Evolutionary conservation across 2,113 vertebrate species (phyloP).

Genomic region (Nothobranchius furzeri): DNA sequence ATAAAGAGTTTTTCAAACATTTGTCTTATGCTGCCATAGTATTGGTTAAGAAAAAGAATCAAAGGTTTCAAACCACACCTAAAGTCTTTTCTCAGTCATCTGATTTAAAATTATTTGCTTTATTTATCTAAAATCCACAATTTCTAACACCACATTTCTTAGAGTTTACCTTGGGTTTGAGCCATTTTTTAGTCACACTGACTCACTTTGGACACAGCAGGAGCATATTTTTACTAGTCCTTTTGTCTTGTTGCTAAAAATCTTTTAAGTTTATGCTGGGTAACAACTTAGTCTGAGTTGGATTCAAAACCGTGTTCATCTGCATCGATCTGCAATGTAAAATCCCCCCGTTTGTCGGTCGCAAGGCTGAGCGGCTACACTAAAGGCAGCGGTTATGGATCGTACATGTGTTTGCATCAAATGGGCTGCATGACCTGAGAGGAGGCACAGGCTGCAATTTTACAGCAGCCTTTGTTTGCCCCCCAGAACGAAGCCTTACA

Average conservation of each 20-base stretch:
- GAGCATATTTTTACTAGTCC: too few species aligned
- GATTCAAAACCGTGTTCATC: slow-evolving; percentile 35
- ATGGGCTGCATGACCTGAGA: slow-evolving; percentile 48
- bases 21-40: not conserved
- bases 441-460: slow-evolving; percentile 80
- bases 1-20: too few species aligned
- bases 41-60: not conserved
- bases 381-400: slow-evolving; percentile 49
- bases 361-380: slow-evolving; percentile 16
- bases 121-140: too few species aligned
- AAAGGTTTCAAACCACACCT: too few species aligned
- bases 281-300: slow-evolving; percentile 8
- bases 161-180: not conserved
- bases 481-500: slow-evolving; percentile 82
- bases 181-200: not conserved
- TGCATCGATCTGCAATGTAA: slow-evolving; percentile 35
- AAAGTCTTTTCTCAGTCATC: too few species aligned
- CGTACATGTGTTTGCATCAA: slow-evolving; percentile 49
- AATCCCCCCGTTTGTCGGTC: slow-evolving; percentile 17
- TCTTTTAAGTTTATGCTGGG: not conserved
- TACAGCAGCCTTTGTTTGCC: slow-evolving; percentile 79
- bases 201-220: not conserved
- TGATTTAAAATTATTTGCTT: too few species aligned
- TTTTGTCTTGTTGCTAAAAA: not conserved
- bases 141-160: too few species aligned